Evolutionary conservation across 2,113 vertebrate species (phyloP).

Genomic region (Pedionomus torquatus): DNA sequence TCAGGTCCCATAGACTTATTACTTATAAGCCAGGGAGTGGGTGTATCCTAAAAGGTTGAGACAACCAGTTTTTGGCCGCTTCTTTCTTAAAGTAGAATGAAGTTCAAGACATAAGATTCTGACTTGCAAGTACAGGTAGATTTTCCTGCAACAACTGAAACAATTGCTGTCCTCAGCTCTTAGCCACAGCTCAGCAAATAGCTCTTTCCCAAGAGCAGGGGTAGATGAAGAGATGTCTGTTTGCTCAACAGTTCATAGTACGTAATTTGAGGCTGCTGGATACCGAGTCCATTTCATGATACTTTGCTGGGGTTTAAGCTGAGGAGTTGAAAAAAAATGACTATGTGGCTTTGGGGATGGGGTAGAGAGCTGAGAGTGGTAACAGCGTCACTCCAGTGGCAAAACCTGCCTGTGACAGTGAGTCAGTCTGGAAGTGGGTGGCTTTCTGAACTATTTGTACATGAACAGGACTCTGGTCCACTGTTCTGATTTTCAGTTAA

Average conservation of each 20-base stretch:
- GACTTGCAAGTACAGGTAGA: neutral
- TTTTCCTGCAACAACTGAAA: neutral
- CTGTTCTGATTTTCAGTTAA: neutral
- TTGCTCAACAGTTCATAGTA: neutral
- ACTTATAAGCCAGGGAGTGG: neutral
- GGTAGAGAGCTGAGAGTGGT: neutral
- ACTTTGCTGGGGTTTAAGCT: neutral
- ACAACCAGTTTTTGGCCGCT: neutral
- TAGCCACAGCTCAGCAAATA: neutral
- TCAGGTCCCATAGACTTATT: neutral
- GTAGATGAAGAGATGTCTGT: neutral
- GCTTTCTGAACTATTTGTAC: neutral
- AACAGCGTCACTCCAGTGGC: neutral
- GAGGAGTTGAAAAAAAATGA: neutral
- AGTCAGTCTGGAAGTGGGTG: neutral
- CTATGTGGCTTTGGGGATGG: neutral
- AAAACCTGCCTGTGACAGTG: neutral
- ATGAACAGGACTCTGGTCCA: neutral
- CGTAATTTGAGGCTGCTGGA: neutral
- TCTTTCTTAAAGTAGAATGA: neutral
- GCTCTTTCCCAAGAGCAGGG: neutral
- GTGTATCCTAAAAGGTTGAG: neutral
- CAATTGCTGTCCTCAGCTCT: neutral
- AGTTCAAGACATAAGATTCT: neutral
- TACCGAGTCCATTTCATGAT: accelerated